phyloP scores from a whole-genome alignment of 2,797 vertebrate genomes.

The Tadarida brasiliensis region DNA sequence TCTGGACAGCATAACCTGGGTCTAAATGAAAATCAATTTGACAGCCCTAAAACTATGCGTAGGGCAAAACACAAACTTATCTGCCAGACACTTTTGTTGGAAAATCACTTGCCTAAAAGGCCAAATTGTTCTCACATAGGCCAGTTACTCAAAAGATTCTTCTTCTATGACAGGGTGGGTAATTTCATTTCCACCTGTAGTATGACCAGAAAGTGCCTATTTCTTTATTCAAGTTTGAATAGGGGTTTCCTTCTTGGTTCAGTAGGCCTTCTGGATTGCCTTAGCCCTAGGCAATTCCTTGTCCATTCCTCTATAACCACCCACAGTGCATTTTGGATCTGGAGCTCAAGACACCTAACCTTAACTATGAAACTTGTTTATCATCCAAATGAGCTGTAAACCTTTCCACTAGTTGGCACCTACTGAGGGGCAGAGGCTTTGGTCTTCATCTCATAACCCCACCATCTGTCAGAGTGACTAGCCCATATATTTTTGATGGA shows the following conservation, averaged over 20 bases:
- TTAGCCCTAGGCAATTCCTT: not conserved
- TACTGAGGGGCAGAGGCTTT: not conserved
- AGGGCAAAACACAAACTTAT: not conserved
- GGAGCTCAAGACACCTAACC: not conserved
- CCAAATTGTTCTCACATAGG: not conserved
- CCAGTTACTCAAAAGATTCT: not conserved
- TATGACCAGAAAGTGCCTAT: not conserved
- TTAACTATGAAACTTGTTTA: slow-evolving; percentile 44
- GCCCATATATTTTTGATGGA: slow-evolving; percentile 16
- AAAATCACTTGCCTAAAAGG: not conserved
- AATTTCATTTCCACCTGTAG: not conserved
- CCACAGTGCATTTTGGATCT: not conserved
- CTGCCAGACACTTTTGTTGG: not conserved
- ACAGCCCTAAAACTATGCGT: not conserved
- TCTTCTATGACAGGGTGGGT: not conserved
- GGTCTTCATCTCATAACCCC: slow-evolving; percentile 5
- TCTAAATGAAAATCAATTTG: slow-evolving; percentile 24
- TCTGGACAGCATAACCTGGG: not conserved
- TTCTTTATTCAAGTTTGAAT: not conserved
- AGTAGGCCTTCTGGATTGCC: not conserved
- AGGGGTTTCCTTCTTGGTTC: not conserved
- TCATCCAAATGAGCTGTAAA: not conserved
- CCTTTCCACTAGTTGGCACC: not conserved
- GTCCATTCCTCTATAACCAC: not conserved
- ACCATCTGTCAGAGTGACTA: not conserved